Conservation (phyloP, 2,797 vertebrate species). For the Melanotaenia nigrans region DNA sequence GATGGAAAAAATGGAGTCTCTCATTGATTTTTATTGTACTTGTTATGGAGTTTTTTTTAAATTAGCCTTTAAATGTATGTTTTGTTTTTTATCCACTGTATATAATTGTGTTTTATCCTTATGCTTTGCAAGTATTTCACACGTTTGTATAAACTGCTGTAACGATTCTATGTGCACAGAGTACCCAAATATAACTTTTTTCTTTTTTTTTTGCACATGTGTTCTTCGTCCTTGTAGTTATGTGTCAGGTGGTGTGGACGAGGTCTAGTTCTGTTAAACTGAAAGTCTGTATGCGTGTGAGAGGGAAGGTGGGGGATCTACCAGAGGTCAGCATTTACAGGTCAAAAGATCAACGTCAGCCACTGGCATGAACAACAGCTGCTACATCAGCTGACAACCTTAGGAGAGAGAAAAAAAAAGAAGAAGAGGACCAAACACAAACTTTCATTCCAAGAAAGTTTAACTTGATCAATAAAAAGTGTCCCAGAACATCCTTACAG, state of each 20-base stretch:
- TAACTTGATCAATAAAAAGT: slow-evolving; percentile 11
- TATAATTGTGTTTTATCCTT: no score
- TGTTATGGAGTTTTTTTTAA: no score
- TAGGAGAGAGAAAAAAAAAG: not conserved
- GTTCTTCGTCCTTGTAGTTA: slow-evolving; percentile 17
- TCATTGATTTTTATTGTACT: no score
- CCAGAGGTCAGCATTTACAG: slow-evolving; percentile 63
- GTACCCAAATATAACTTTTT: not conserved
- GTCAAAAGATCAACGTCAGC: slow-evolving; percentile 66
- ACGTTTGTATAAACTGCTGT: not conserved
- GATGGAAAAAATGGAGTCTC: no score
- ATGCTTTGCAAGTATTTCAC: not conserved
- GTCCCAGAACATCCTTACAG: slow-evolving; percentile 26
- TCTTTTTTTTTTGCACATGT: not conserved
- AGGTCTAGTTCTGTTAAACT: slow-evolving; percentile 38
- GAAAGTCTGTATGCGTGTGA: slow-evolving; percentile 12
- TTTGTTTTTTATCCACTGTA: no score
- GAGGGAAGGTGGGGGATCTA: not conserved
- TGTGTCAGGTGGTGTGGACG: slow-evolving; percentile 42
- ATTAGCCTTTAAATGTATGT: no score
- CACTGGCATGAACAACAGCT: slow-evolving; percentile 70
- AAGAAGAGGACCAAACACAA: not conserved
- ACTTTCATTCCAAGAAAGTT: not conserved
- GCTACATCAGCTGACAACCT: slow-evolving; percentile 53
- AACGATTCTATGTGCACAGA: not conserved